Percentiles rank a stretch among this genome's conserved stretches.
phyloP scores from a whole-genome alignment of 1,140 invertebrate genomes.

The Heliconius hermathena region DNA sequence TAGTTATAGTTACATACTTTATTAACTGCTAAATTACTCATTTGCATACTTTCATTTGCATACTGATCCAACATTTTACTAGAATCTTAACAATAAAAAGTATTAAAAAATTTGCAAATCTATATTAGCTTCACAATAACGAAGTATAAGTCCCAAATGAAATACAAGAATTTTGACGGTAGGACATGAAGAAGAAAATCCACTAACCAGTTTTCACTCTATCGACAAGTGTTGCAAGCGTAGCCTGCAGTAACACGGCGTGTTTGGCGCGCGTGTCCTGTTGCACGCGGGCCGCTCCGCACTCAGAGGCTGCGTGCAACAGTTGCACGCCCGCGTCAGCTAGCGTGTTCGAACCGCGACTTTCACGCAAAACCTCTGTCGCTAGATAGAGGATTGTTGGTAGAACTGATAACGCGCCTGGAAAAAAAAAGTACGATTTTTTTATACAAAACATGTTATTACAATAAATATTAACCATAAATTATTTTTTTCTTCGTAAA shows the following conservation, averaged over 20 bases:
- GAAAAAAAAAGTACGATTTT: background rate
- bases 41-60: too few species aligned
- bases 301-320: constrained; percentile 78
- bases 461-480: too few species aligned
- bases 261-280: constrained; percentile 83
- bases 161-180: too few species aligned
- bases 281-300: constrained; percentile 60
- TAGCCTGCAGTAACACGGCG: constrained; percentile 91
- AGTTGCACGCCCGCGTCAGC: constrained; percentile 84
- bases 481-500: too few species aligned
- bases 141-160: too few species aligned
- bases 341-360: constrained; percentile 81
- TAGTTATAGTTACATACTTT: too few species aligned
- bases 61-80: too few species aligned
- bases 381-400: constrained; percentile 96
- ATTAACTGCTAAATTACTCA: too few species aligned
- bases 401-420: constrained; percentile 92
- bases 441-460: background rate
- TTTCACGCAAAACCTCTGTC: constrained; percentile 93
- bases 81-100: too few species aligned
- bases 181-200: background rate
- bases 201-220: constrained; percentile 89
- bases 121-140: too few species aligned
- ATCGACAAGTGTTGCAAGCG: constrained; percentile 94
- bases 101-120: too few species aligned